phyloP scores from a whole-genome alignment of 1,140 invertebrate species.

The Charaxes varanes region DNA sequence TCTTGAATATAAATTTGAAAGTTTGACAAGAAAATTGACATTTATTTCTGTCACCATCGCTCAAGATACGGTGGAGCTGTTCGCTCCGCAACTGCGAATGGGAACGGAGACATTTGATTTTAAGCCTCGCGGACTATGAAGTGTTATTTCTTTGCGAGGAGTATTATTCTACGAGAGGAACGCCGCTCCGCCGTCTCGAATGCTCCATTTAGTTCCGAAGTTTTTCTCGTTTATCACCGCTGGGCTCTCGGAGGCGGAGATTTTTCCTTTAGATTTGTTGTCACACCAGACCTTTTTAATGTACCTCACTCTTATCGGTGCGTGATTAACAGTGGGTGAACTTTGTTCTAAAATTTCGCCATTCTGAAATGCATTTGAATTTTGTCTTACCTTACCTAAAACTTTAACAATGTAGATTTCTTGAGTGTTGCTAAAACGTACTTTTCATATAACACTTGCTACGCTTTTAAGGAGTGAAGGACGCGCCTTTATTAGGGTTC shows the following conservation, averaged over 20 bases:
- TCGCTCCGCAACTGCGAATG: conserved; percentile 47
- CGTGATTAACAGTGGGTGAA: conserved; percentile 63
- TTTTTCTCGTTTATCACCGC: conserved; percentile 74
- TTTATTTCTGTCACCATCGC: conserved; percentile 53
- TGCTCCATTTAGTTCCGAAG: conserved; percentile 74
- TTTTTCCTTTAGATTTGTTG: conserved; percentile 76
- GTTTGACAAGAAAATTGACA: conserved; percentile 33
- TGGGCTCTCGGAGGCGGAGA: conserved; percentile 71
- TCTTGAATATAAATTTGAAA: conserved; percentile 13
- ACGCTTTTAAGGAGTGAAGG: too few relatives aligned
- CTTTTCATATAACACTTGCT: too few relatives aligned
- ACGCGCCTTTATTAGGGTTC: too few relatives aligned
- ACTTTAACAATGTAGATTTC: too few relatives aligned
- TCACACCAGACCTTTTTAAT: conserved; percentile 75
- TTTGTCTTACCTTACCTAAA: too few relatives aligned
- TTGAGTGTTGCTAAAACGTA: too few relatives aligned
- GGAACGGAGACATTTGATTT: conserved; percentile 70
- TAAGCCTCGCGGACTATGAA: conserved; percentile 72
- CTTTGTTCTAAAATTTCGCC: conserved; percentile 12
- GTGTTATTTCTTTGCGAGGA: conserved; percentile 71
- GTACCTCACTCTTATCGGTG: conserved; percentile 71
- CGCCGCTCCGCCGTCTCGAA: conserved; percentile 67
- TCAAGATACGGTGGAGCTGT: conserved; percentile 46
- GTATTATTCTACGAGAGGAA: conserved; percentile 71
- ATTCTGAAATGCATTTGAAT: background rate